Evolutionary conservation across 2,113 vertebrate genomes (phyloP), one percentile per base, ranked within the genome.

Genomic region (Cairina moschata): DNA sequence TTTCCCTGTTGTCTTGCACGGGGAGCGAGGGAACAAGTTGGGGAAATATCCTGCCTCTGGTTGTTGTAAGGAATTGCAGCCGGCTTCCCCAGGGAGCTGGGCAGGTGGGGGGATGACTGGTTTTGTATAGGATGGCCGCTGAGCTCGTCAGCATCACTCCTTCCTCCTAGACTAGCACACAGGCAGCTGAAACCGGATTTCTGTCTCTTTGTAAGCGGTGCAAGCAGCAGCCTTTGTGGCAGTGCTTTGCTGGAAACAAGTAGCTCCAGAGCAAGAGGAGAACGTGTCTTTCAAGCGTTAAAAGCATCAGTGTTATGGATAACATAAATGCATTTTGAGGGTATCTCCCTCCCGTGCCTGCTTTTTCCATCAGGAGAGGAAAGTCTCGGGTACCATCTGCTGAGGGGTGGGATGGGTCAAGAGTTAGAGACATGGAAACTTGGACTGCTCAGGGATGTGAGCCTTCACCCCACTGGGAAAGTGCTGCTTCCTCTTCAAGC

Each of bases 211-310:
- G 11, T 13, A 17, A 34, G 13, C 8, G 8, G 10, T 32, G 15
- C 46, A n/a, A 52, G 40, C 7, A 29, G 21, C 8, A 44, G 17
- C 18, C 31, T 6, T 40, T 44, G 34, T 3, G 8, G 36, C 22
- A 4, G 36, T 67, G 31, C n/a, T 62, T 58, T 38, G 26, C 6
- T 36, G 68, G 40, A 59, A 80, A 48, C 13, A 26, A 23, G 7
- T 58, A 84, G 15, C 31, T 65, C 36, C 34, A 58, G 38, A 50
- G 2, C 20, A 25, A 34, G 2, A 3, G 13, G 26, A 15, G 32
- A 56, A 18, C 0, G 0, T 2, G 3, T 71, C 36, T 83, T 86
- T 22, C 15, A 68, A 3, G 18, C 4, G 4, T 23, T 65, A 13
- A 46, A 46, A 46, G 44, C 18, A 18, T 46, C 44, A 46, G 44